phyloP scores from a whole-genome alignment of 2,113 vertebrate genomes.

The Laticauda colubrina region DNA sequence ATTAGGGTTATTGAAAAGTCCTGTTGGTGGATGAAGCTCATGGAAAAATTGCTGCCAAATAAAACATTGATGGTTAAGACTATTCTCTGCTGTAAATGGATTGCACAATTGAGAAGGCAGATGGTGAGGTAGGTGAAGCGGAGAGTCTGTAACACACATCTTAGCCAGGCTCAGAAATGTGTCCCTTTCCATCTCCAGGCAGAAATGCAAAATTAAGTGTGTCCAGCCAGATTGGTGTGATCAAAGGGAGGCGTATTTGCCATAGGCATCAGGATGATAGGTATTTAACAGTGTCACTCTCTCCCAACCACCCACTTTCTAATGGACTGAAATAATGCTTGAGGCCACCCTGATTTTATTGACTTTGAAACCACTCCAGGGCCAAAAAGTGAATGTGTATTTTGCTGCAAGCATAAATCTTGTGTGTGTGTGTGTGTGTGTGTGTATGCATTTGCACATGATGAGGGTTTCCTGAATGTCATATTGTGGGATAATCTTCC shows the following conservation, averaged over 20 bases:
- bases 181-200: slow-evolving; percentile 10
- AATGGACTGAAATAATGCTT: slow-evolving; percentile 55
- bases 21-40: not conserved
- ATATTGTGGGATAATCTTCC: slow-evolving; percentile 67
- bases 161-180: not conserved
- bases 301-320: slow-evolving; percentile 45
- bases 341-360: slow-evolving; percentile 74
- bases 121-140: not conserved
- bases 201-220: not conserved
- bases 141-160: not conserved
- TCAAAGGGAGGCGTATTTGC: slow-evolving; percentile 12
- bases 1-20: not conserved
- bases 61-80: not conserved
- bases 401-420: slow-evolving; percentile 52
- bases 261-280: slow-evolving; percentile 6
- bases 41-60: not conserved
- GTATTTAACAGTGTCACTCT: slow-evolving; percentile 39
- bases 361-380: slow-evolving; percentile 65
- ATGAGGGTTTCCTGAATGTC: slow-evolving; percentile 48
- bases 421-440: slow-evolving; percentile 37
- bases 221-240: slow-evolving; percentile 10
- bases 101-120: not conserved
- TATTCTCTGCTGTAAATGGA: not conserved
- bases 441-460: not conserved
- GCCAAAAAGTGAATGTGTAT: slow-evolving; percentile 66